Conservation (phyloP, 2,888 invertebrate genomes). For the Heliconius aoede region DNA sequence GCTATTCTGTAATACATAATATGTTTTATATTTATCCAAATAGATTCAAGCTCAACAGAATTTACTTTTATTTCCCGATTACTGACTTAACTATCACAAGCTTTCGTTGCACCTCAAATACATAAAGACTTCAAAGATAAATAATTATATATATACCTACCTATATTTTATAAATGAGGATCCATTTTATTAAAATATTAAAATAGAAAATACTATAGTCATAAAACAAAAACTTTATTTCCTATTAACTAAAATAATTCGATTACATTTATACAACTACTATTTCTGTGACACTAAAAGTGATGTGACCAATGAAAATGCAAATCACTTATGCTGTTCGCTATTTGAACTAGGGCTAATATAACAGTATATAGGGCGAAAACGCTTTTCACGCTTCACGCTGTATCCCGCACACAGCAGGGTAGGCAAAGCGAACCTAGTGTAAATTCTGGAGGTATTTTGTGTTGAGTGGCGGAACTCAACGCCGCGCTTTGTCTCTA, state of each 20-base stretch:
- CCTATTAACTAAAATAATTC: background rate
- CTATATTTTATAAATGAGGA: background rate
- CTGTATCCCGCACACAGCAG: no score
- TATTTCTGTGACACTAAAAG: no score
- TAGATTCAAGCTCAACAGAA: background rate
- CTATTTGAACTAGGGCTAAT: constrained; percentile 16
- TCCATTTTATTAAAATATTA: background rate
- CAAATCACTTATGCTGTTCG: constrained; percentile 4
- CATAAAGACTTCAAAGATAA: no score
- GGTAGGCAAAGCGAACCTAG: no score
- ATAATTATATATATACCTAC: no score
- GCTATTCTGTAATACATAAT: background rate
- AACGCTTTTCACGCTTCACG: no score
- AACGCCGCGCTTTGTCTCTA: no score
- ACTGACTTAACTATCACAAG: no score
- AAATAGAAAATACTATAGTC: background rate
- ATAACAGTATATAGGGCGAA: constrained; percentile 1
- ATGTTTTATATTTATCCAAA: background rate
- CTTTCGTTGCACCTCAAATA: no score
- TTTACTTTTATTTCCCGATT: no score
- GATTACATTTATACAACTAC: background rate
- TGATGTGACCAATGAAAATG: constrained; percentile 20
- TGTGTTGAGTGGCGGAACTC: no score
- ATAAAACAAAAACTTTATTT: background rate
- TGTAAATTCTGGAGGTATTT: no score